Conservation (phyloP, 2,797 vertebrate species). For the Bothrops alternatus region DNA sequence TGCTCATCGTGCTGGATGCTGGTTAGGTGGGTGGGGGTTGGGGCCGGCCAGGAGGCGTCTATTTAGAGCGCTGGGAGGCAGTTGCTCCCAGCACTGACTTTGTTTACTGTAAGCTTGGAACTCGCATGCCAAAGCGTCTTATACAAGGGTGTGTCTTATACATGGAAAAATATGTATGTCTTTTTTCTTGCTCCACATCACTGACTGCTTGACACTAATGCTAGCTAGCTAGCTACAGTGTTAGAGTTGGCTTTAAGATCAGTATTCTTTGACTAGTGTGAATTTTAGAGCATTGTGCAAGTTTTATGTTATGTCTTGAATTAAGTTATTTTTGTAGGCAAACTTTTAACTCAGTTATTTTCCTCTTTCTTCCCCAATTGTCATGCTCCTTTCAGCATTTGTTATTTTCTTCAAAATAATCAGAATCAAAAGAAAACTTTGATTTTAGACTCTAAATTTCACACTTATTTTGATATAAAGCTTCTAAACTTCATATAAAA, state of each 20-base stretch:
- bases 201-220: not conserved
- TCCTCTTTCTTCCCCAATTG: not conserved
- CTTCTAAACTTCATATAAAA: not conserved
- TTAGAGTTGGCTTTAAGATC: not conserved
- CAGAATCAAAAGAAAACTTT: not conserved
- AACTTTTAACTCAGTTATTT: not conserved
- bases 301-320: not conserved
- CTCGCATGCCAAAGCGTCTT: too few relatives aligned
- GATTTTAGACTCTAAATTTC: not conserved
- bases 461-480: not conserved
- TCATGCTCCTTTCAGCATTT: not conserved
- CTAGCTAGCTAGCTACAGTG: not conserved
- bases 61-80: too few relatives aligned
- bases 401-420: not conserved
- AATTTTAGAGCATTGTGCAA: not conserved
- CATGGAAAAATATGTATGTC: not conserved
- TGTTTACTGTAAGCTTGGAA: too few relatives aligned
- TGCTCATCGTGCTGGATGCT: too few relatives aligned
- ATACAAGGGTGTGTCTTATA: too few relatives aligned
- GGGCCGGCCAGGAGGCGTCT: too few relatives aligned
- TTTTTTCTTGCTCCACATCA: not conserved
- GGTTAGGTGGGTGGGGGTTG: too few relatives aligned
- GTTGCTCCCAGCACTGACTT: too few relatives aligned
- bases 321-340: not conserved
- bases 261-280: not conserved